Percentiles rank a stretch among this genome's conserved stretches.
Conservation (phyloP, 2,888 invertebrate genomes). For the Pammene aurita region DNA sequence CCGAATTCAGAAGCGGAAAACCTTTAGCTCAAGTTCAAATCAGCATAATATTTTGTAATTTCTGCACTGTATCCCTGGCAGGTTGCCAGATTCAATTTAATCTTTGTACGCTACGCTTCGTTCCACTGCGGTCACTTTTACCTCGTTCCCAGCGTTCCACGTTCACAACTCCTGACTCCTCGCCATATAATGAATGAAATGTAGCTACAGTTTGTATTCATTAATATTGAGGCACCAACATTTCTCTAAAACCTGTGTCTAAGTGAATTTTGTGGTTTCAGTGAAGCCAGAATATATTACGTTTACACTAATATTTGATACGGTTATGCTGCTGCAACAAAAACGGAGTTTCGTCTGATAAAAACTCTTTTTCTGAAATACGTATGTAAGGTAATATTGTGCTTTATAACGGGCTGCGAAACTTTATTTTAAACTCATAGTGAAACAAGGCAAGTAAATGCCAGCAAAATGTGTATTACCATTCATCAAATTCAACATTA, state of each 20-base stretch:
- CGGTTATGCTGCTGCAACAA: background rate
- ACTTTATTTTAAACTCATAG: too few species aligned
- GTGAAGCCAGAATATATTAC: conserved; percentile 5
- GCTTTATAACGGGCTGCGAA: too few species aligned
- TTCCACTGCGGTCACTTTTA: conserved; percentile 42
- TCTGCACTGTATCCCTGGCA: conserved; percentile 37
- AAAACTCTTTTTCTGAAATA: too few species aligned
- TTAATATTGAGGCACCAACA: conserved; percentile 11
- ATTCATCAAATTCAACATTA: too few species aligned
- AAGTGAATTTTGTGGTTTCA: background rate
- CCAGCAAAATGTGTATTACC: too few species aligned
- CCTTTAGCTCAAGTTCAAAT: conserved; percentile 39
- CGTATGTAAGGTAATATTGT: too few species aligned
- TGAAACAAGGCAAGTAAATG: too few species aligned
- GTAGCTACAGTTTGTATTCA: conserved; percentile 23
- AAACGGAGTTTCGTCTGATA: background rate
- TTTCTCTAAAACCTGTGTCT: conserved; percentile 1
- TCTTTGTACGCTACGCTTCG: conserved; percentile 40
- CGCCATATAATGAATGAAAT: conserved; percentile 34
- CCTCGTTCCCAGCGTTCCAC: conserved; percentile 36
- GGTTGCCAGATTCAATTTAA: conserved; percentile 42
- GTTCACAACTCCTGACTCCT: conserved; percentile 38
- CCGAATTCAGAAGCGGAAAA: conserved; percentile 30
- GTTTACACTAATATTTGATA: conserved; percentile 9
- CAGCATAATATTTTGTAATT: conserved; percentile 43